These are phyloP conservation scores for Periparus ater DNA, from an alignment of 2,797 vertebrate species.

Conservation along the genomic window DNA sequence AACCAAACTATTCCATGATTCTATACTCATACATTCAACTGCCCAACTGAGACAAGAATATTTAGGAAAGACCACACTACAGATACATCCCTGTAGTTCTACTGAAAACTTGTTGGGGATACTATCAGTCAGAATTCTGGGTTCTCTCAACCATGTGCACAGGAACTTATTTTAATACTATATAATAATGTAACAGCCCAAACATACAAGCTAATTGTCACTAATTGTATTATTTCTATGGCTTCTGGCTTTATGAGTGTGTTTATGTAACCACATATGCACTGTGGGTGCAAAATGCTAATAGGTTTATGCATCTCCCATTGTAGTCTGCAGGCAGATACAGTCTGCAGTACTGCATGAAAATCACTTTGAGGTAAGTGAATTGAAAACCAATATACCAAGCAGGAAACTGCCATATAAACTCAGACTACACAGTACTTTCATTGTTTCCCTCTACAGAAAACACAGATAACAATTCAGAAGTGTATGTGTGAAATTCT, in stretches of 20 bases:
- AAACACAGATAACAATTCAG: not conserved
- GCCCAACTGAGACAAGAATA: not conserved
- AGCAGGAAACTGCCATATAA: not conserved
- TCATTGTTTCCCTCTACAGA: not conserved
- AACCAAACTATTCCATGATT: not conserved
- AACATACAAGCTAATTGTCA: not conserved
- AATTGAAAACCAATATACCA: not conserved
- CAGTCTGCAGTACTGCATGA: not conserved
- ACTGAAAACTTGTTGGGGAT: fast-evolving
- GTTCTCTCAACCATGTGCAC: not conserved
- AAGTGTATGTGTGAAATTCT: not conserved
- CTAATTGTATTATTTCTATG: not conserved
- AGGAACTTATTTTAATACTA: not conserved
- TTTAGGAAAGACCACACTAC: not conserved
- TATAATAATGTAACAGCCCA: not conserved
- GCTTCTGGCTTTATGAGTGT: not conserved
- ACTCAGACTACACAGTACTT: not conserved
- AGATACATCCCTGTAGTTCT: not conserved
- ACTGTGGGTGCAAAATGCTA: not conserved
- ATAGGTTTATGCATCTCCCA: not conserved
- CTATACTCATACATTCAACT: not conserved
- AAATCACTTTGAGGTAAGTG: not conserved
- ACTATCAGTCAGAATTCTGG: not conserved
- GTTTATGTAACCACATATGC: not conserved
- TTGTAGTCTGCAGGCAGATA: not conserved